Conservation (phyloP, 2,888 invertebrate species). For the Eupithecia pulchellata region DNA sequence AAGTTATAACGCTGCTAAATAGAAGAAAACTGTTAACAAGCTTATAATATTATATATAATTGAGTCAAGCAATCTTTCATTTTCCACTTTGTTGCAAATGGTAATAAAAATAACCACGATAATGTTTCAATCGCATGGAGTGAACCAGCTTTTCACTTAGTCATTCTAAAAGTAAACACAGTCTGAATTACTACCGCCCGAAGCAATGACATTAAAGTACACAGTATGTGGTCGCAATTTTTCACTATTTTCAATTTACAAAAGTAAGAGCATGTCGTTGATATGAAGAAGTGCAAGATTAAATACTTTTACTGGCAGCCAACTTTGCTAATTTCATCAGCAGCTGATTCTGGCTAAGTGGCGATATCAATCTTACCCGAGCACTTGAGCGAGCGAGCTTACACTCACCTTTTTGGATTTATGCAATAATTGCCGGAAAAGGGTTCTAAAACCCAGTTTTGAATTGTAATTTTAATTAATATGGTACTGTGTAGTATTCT, state of each 20-base stretch:
- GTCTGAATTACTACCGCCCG: conserved; percentile 50
- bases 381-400: conserved; percentile 58
- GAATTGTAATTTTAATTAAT: conserved; percentile 8
- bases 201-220: conserved; percentile 64
- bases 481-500: neutral
- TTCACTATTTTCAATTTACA: conserved; percentile 73
- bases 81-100: neutral
- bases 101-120: conserved; percentile 3
- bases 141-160: conserved; percentile 22
- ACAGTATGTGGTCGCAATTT: conserved; percentile 71
- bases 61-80: neutral
- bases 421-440: conserved; percentile 47
- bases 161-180: conserved; percentile 49
- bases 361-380: conserved; percentile 70
- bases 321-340: conserved; percentile 72
- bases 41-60: neutral
- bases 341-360: conserved; percentile 71
- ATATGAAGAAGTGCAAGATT: conserved; percentile 56
- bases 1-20: neutral
- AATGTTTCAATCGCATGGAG: conserved; percentile 15
- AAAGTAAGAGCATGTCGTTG: conserved; percentile 52
- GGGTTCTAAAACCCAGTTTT: conserved; percentile 36
- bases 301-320: conserved; percentile 49
- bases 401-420: conserved; percentile 51
- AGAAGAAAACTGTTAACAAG: neutral